phyloP scores from a whole-genome alignment of 2,888 invertebrate species.

The Lasioglossum zephyrum region DNA sequence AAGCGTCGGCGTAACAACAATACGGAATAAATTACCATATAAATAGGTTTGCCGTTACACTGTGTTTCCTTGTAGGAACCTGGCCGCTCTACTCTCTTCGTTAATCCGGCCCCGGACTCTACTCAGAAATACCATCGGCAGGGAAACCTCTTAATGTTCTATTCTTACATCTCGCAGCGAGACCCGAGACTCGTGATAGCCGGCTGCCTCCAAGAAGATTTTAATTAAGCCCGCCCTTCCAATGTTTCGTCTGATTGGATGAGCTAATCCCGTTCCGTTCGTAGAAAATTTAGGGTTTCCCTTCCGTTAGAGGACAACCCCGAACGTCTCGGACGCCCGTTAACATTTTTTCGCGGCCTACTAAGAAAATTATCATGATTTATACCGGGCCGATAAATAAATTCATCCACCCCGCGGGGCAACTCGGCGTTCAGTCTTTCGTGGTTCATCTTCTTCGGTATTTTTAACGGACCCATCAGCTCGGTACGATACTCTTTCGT shows the following conservation, averaged over 20 bases:
- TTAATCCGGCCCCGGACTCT: constrained; percentile 52
- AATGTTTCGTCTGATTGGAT: constrained; percentile 83
- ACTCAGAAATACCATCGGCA: constrained; percentile 65
- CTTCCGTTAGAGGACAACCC: constrained; percentile 60
- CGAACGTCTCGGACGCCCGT: constrained; percentile 5
- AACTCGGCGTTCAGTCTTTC: constrained; percentile 40
- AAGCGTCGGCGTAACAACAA: constrained; percentile 21
- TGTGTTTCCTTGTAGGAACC: constrained; percentile 51
- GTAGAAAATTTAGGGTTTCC: constrained; percentile 79
- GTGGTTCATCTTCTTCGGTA: constrained; percentile 32
- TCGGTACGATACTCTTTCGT: neutral
- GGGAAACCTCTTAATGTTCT: constrained; percentile 77
- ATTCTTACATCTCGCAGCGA: constrained; percentile 73
- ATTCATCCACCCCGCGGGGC: neutral
- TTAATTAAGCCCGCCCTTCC: constrained; percentile 84
- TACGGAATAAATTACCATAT: constrained; percentile 58
- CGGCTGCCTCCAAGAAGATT: constrained; percentile 78
- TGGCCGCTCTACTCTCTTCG: constrained; percentile 44
- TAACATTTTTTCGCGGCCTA: constrained; percentile 63
- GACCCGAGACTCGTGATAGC: constrained; percentile 67
- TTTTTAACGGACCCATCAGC: constrained; percentile 40
- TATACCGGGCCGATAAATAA: constrained; percentile 54
- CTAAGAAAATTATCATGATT: constrained; percentile 62
- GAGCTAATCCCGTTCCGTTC: constrained; percentile 77
- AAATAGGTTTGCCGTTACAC: constrained; percentile 46